These are phyloP conservation scores for Rhea americana DNA, from an alignment of 2,113 vertebrate species.

Conservation along the genomic window DNA sequence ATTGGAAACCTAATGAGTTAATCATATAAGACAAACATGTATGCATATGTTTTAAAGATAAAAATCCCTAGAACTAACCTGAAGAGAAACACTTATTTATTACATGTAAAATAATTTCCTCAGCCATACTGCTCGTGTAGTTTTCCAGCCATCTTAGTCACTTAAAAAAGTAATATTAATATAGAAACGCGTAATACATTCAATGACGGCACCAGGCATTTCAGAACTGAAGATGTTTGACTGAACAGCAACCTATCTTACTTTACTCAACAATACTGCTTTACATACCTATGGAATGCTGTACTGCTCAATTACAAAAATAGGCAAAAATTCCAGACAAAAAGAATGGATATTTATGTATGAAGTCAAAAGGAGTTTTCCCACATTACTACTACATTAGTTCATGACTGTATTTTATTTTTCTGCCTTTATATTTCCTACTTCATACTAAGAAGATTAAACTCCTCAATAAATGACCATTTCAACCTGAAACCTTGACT, in stretches of 20 bases:
- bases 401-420: not conserved
- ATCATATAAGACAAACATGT: conserved; percentile 54
- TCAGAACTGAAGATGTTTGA: not conserved
- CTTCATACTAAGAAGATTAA: not conserved
- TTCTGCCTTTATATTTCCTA: not conserved
- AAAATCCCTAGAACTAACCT: not conserved
- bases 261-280: not conserved
- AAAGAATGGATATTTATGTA: not conserved
- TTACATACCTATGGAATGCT: not conserved
- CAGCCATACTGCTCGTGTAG: not conserved
- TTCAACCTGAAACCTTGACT: conserved; percentile 47
- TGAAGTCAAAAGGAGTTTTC: not conserved
- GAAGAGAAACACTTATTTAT: not conserved
- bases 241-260: rapidly evolving
- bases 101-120: not conserved
- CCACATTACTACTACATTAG: not conserved
- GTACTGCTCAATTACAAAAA: not conserved
- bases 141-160: not conserved
- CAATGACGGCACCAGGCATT: not conserved
- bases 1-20: conserved; percentile 68
- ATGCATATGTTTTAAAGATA: conserved; percentile 52
- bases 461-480: conserved; percentile 4
- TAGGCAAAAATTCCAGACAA: not conserved
- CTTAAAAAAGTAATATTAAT: not conserved
- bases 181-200: not conserved